These are phyloP conservation scores for Scaptodrosophila lebanonensis DNA, from an alignment of 1,140 invertebrate species.

Conservation along the genomic window DNA sequence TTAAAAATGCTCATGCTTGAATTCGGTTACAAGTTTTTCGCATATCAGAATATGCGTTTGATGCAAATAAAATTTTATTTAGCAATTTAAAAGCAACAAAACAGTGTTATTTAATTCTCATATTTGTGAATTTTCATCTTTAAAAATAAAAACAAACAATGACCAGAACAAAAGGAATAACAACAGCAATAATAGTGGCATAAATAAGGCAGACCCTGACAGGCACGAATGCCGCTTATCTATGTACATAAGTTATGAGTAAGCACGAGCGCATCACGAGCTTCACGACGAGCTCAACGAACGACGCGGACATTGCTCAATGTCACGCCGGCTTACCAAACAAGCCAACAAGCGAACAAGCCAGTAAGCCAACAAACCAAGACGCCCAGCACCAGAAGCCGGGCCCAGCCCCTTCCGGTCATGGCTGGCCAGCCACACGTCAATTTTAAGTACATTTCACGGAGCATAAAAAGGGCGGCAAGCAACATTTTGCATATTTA, in stretches of 20 bases:
- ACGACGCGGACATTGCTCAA: slow-evolving; percentile 66
- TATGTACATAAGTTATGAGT: slow-evolving; percentile 73
- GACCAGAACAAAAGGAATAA: slow-evolving; percentile 20
- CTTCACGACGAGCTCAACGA: slow-evolving; percentile 40
- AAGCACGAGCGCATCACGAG: slow-evolving; percentile 31
- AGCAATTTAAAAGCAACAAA: no score
- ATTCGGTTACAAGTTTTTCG: no score
- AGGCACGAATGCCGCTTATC: slow-evolving; percentile 52
- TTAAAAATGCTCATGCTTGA: no score
- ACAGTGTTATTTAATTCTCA: no score
- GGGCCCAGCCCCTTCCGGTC: not conserved
- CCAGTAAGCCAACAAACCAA: not conserved
- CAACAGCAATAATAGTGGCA: slow-evolving; percentile 5
- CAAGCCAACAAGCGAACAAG: no score
- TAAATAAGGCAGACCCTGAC: slow-evolving; percentile 21
- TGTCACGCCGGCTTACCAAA: slow-evolving; percentile 56
- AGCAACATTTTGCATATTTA: slow-evolving; percentile 46
- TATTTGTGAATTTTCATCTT: no score
- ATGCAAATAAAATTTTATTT: no score
- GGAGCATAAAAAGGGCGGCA: slow-evolving; percentile 18
- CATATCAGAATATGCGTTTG: no score
- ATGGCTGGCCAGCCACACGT: slow-evolving; percentile 16
- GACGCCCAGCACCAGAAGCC: no score
- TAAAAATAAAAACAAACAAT: slow-evolving; percentile 15
- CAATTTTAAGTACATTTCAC: slow-evolving; percentile 25